Evolutionary conservation across 2,797 vertebrate species (phyloP).

Genomic region (Oreochromis grahami): DNA sequence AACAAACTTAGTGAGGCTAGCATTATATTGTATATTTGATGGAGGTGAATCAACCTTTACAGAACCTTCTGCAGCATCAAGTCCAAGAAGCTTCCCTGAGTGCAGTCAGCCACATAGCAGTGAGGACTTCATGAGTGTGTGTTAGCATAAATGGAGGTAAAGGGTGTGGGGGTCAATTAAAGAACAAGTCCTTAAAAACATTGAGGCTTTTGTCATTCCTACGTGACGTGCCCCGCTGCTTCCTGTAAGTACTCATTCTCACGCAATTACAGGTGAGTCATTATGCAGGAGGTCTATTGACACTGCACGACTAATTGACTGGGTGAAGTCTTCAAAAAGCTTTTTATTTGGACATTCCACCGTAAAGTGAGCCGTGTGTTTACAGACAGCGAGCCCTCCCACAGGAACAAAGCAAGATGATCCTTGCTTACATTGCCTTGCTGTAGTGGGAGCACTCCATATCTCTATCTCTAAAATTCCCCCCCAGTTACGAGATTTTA

Average conservation of each 20-base stretch:
- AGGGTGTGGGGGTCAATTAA: conserved; percentile 34
- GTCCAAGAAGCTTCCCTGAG: not conserved
- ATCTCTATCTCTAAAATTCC: not conserved
- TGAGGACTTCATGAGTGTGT: conserved; percentile 5
- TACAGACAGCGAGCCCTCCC: conserved; percentile 65
- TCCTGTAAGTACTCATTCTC: conserved; percentile 66
- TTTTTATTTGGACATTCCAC: conserved; percentile 71
- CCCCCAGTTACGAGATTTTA: not conserved
- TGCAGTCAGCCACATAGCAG: not conserved
- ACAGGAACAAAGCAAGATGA: conserved; percentile 62
- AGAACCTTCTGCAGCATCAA: not conserved
- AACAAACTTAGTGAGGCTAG: conserved; percentile 10
- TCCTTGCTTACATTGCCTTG: conserved; percentile 23
- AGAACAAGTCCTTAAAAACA: conserved; percentile 56
- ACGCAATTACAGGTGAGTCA: conserved; percentile 74
- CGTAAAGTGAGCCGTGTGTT: conserved; percentile 67
- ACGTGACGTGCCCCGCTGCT: conserved; percentile 63
- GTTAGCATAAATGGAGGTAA: not conserved
- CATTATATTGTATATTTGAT: conserved; percentile 1
- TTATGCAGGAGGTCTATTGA: conserved; percentile 68
- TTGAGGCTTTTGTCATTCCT: conserved; percentile 69
- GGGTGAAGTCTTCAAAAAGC: conserved; percentile 71
- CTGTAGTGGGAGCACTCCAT: conserved; percentile 36
- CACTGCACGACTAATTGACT: conserved; percentile 69
- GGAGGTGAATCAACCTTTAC: not conserved